Evolutionary conservation across 2,797 vertebrate genomes (phyloP).

Genomic region (Sebastes matsubarae): DNA sequence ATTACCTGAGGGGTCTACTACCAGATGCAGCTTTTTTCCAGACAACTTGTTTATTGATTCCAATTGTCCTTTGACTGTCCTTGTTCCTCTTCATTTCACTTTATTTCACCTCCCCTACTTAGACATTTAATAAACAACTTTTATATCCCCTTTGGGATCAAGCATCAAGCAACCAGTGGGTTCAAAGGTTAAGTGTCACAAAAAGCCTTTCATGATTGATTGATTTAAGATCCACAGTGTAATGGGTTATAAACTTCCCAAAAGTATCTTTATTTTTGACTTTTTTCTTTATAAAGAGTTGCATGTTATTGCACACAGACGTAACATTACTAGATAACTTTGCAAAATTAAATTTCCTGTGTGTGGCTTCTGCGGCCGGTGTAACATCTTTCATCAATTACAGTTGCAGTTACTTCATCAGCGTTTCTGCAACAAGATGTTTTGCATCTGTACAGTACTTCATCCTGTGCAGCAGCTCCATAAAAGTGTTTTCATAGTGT

Average conservation of each 20-base stretch:
- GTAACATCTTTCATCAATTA: conserved; percentile 25
- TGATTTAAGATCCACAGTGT: not conserved
- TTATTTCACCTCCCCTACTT: not conserved
- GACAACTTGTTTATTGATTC: not conserved
- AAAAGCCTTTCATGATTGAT: not conserved
- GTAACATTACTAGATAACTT: conserved; percentile 1
- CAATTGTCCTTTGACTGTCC: conserved; percentile 4
- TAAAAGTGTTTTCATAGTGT: not conserved
- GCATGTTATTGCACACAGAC: not conserved
- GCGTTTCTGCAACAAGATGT: not conserved
- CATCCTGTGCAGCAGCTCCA: not conserved
- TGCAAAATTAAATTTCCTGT: conserved; percentile 9
- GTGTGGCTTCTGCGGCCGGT: conserved; percentile 7
- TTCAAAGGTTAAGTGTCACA: conserved; percentile 20
- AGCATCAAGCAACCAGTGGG: not conserved
- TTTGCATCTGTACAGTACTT: not conserved
- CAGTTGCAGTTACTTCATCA: conserved; percentile 8
- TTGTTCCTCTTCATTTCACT: not conserved
- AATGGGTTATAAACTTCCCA: not conserved
- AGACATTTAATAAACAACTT: conserved; percentile 8
- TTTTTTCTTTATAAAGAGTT: not conserved
- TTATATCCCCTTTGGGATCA: conserved; percentile 13
- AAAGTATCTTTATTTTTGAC: not conserved
- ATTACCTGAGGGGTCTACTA: not conserved
- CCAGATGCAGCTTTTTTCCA: not conserved